Conservation (phyloP, 2,797 vertebrate species). For the Microcaecilia unicolor region DNA sequence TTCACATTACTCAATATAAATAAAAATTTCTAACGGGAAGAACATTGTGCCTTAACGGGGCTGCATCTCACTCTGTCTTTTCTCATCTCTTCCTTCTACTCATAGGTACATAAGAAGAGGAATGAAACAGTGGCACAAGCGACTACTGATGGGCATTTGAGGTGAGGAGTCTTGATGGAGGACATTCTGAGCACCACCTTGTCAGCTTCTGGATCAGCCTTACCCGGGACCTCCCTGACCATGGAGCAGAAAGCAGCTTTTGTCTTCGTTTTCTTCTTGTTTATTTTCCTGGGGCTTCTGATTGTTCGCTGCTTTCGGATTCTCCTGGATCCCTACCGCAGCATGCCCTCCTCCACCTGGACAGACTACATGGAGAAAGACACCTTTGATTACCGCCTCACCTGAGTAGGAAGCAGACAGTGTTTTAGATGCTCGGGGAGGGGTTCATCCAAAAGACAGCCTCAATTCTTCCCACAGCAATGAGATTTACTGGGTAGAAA, state of each 20-base stretch:
- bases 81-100: background rate
- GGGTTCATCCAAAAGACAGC: background rate
- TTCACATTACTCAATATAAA: too few relatives aligned
- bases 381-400: slow-evolving; percentile 71
- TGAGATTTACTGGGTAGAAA: too few relatives aligned
- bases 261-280: slow-evolving; percentile 71
- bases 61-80: too few relatives aligned
- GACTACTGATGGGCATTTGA: slow-evolving; percentile 1
- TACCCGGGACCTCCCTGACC: slow-evolving; percentile 50
- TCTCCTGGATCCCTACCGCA: slow-evolving; percentile 75
- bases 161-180: slow-evolving; percentile 44
- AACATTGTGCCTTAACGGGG: too few relatives aligned
- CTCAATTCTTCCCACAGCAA: background rate
- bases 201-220: slow-evolving; percentile 48
- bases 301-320: slow-evolving; percentile 77
- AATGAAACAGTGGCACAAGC: background rate
- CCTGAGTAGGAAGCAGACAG: too few relatives aligned
- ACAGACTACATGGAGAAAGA: slow-evolving; percentile 80
- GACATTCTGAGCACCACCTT: slow-evolving; percentile 54
- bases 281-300: slow-evolving; percentile 74
- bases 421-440: too few relatives aligned
- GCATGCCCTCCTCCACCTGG: slow-evolving; percentile 78
- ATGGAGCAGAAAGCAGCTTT: slow-evolving; percentile 75
- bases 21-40: too few relatives aligned
- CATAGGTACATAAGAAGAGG: slow-evolving; percentile 27